Evolutionary conservation across 2,113 vertebrate genomes (phyloP).

Genomic region (Axis porcinus): DNA sequence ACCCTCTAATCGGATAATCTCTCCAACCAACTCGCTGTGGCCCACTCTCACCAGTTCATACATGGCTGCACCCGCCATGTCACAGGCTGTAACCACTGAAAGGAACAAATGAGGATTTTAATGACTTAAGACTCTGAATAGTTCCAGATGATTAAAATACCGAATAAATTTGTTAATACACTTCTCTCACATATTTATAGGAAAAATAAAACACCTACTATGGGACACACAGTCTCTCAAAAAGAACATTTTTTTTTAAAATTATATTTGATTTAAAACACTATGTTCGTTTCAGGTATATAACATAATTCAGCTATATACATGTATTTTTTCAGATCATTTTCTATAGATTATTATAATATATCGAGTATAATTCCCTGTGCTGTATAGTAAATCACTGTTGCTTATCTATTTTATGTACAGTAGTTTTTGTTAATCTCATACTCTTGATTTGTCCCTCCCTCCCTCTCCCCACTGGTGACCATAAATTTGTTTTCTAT

Average conservation of each 20-base stretch:
- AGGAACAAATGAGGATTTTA: background rate
- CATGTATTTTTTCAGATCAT: background rate
- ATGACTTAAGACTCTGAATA: background rate
- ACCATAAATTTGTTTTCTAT: background rate
- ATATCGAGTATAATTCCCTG: background rate
- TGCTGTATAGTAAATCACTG: background rate
- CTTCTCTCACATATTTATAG: background rate
- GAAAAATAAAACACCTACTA: background rate
- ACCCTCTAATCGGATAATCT: constrained; percentile 97
- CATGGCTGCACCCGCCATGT: constrained; percentile 98
- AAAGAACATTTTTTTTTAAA: background rate
- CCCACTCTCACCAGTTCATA: constrained; percentile 97
- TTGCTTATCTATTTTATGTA: background rate
- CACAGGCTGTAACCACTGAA: constrained; percentile 93
- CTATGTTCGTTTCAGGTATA: background rate
- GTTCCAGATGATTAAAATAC: background rate
- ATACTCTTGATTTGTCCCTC: background rate
- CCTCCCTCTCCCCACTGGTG: background rate
- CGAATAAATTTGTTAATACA: background rate
- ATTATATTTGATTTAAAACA: background rate
- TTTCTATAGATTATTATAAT: background rate
- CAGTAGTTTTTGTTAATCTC: background rate
- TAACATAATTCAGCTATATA: background rate
- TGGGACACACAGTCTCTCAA: background rate
- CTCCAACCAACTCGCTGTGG: constrained; percentile 96